Percentiles rank a stretch among this genome's conserved stretches.
Evolutionary conservation across 2,797 vertebrate species (phyloP).

Genomic region (Pseudochirops corinnae): DNA sequence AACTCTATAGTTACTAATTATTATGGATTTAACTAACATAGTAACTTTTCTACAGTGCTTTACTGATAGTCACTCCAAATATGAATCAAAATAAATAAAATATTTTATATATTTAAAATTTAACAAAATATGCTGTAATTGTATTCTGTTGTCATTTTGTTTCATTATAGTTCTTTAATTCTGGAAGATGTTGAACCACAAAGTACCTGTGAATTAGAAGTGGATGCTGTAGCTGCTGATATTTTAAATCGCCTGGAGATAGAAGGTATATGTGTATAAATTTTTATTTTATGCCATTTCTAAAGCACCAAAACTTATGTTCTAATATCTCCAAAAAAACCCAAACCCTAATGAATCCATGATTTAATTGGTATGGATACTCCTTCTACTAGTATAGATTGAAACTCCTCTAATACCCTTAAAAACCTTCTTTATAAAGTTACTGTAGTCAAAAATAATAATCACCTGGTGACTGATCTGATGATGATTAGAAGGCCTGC

Average conservation of each 20-base stretch:
- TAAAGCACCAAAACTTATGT: slow-evolving; percentile 2
- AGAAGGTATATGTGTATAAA: slow-evolving; percentile 88
- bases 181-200: slow-evolving; percentile 92
- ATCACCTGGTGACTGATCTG: background rate
- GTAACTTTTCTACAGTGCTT: background rate
- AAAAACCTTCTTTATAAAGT: background rate
- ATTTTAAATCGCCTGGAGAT: slow-evolving; percentile 97
- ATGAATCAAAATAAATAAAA: slow-evolving; percentile 39
- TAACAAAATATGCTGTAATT: slow-evolving; percentile 61
- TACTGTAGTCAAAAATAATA: background rate
- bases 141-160: slow-evolving; percentile 56
- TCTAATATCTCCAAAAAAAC: background rate
- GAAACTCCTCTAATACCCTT: background rate
- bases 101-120: slow-evolving; percentile 36
- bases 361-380: background rate
- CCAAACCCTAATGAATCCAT: background rate
- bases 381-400: background rate
- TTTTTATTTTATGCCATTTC: slow-evolving; percentile 43
- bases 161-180: slow-evolving; percentile 91
- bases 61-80: slow-evolving; percentile 38
- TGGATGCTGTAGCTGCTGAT: slow-evolving; percentile 96
- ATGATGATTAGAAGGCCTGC: background rate
- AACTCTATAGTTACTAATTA: slow-evolving; percentile 43
- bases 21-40: slow-evolving; percentile 55
- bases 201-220: slow-evolving; percentile 98